Base-by-base conservation (phyloP, 2,797 vertebrate species). In the Enteromius treurensis region DNA sequence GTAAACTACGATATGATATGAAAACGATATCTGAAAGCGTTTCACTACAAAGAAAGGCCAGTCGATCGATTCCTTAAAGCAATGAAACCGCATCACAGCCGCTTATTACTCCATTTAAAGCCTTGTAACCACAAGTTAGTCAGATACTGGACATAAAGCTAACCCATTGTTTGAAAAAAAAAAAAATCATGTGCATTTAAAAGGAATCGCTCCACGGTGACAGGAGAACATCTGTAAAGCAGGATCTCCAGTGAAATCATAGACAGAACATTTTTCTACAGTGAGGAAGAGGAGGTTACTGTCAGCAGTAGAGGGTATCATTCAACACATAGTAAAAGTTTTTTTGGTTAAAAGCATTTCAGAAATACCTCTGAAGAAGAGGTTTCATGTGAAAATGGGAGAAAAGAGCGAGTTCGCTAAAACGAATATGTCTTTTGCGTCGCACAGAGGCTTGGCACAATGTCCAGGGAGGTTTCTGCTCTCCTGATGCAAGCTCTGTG, bases 161-260 rank as follows among this genome's bases (percentile, higher is more conserved):
- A 95, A 94, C 91, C 91, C 91, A 92, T 89, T 88, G 90, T 90
- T 91, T 92, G 87, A 92, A 85, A 89, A 91, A 92, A 86, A 86
- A 37, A 32, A 89, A 94, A 95, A 95, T 92, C 95, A 95, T 95
- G 95, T 94, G 93, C 93, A 94, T 79, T 80, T 79, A 86, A 85
- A 81, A 88, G 88, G 89, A 51, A 81, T 88, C 86, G 40, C 29
- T 86, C 77, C 89, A 89, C 77, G 90, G 88, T 89, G 94, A 93
- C 96, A 94, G 96, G 95, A 84, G 95, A 84, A 95, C 97, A 96
- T 95, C 96, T 96, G 96, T 95, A 96, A 93, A 95, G 96, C 95
- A 96, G 94, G 77, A 94, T 93, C 93, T 85, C 53, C 34, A 84
- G 47, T 82, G 86, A 53, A 85, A 83, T 77, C 81, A 81, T 65